phyloP scores from a whole-genome alignment of 2,797 vertebrate species.

The Smutsia gigantea region DNA sequence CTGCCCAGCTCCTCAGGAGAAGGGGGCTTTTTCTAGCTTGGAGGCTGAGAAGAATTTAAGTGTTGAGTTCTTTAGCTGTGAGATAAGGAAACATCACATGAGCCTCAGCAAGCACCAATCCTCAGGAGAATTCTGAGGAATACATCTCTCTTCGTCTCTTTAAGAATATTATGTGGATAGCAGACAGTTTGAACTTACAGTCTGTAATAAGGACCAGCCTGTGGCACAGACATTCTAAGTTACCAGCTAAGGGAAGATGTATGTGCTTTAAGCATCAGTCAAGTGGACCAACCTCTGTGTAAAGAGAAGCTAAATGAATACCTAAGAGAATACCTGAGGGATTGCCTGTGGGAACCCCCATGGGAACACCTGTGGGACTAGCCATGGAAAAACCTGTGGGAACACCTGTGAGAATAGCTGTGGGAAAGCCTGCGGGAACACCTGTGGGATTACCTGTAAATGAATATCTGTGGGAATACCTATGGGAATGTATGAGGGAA shows the following conservation, averaged over 20 bases:
- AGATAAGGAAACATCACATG: not conserved
- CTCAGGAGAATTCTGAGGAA: not conserved
- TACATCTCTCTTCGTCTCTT: not conserved
- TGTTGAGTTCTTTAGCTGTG: too few relatives aligned
- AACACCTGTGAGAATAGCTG: accelerated
- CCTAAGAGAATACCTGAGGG: not conserved
- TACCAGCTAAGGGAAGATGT: not conserved
- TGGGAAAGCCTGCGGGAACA: too few relatives aligned
- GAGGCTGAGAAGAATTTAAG: not conserved
- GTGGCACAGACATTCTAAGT: accelerated
- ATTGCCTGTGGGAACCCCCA: accelerated
- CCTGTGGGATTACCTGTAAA: not conserved
- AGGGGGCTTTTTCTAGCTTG: not conserved
- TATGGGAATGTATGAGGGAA: not conserved
- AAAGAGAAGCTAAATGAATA: not conserved
- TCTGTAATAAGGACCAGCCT: not conserved
- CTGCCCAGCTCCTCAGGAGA: too few relatives aligned
- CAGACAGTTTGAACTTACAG: not conserved
- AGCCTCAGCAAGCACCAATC: not conserved
- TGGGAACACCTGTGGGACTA: not conserved
- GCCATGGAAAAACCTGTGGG: not conserved
- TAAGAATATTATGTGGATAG: accelerated
- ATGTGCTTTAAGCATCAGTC: not conserved
- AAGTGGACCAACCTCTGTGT: not conserved
- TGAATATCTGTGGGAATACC: not conserved